Evolutionary conservation across 2,888 invertebrate genomes (phyloP), one percentile per base, ranked within the genome.

Genomic region (Diaphora mendica): DNA sequence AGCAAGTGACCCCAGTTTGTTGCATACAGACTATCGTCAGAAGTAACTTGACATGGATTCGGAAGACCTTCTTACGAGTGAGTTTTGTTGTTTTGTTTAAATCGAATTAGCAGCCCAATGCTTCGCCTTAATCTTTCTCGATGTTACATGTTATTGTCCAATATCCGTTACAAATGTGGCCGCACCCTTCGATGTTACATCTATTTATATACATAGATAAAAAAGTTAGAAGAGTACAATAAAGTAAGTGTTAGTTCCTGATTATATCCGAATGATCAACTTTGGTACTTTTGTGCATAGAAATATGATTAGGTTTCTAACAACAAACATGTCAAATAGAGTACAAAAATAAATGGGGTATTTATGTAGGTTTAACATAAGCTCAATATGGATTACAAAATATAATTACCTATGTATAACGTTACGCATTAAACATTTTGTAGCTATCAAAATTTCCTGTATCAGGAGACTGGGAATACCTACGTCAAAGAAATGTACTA

Each of bases 281-380:
- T 64, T 64, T 70, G 59, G 70, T 82, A 73, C 67, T 80, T 66
- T 65, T 74, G 70, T 69, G 42, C 70, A 68, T 80, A 72, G 64
- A 76, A 74, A 74, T 33, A 23, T 35, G 20, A 64, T 35, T 23
- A 62, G 62, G 62, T 64, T 35, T 73, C 20, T 74, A 82, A 83
- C 79, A 77, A 76, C 23, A 71, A 82, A 82, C 78, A 77, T 75
- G 76, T 74, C 72, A 77, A 84, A 75, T 74, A 62, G 64, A 59
- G 66, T 80, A 84, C 62, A 78, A 84, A 84, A 83, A 83, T 84
- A 75, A 82, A 72, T 39, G 75, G 66, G 70, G 76, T 71, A 70
- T 77, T 75, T 62, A 39, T 26, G 39, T n/a, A 42, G n/a, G 35
- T 64, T 35, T 30, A 42, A 69, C 26, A 20, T 59, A 42, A 42